Evolutionary conservation across 2,797 vertebrate genomes (phyloP).

Genomic region (Schizothorax lantsangensis): DNA sequence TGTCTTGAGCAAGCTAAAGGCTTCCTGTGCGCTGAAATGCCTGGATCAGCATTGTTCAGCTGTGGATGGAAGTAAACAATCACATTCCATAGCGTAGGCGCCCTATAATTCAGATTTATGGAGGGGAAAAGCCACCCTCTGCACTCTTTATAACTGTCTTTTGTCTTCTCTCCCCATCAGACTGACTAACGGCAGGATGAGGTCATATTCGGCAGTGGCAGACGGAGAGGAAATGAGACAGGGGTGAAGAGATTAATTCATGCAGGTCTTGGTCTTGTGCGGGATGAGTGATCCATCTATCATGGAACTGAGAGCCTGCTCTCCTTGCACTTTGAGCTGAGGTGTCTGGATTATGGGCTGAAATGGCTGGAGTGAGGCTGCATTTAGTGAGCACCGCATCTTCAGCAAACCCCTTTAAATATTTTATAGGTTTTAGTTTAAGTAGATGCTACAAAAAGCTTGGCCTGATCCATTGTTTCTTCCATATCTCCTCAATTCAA

Average conservation of each 20-base stretch:
- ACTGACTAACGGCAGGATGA: constrained; percentile 39
- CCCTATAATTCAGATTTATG: constrained; percentile 40
- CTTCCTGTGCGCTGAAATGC: constrained; percentile 12
- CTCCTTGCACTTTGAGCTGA: constrained; percentile 6
- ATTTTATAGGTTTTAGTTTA: constrained; percentile 32
- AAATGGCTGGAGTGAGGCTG: constrained; percentile 7
- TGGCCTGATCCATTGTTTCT: constrained; percentile 6
- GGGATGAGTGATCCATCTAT: constrained; percentile 48
- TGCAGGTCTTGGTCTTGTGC: constrained; percentile 41
- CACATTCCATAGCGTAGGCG: not conserved
- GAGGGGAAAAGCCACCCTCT: constrained; percentile 8
- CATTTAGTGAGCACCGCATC: constrained; percentile 25
- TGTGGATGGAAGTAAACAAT: constrained; percentile 20
- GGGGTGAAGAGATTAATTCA: constrained; percentile 51
- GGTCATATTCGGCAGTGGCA: constrained; percentile 40
- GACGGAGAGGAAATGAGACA: constrained; percentile 33
- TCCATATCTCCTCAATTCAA: not conserved
- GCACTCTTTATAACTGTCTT: constrained; percentile 36
- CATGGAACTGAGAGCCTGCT: constrained; percentile 24
- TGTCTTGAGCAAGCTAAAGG: constrained; percentile 23
- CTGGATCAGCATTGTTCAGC: constrained; percentile 38
- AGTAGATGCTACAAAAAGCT: constrained; percentile 18
- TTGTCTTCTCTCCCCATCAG: constrained; percentile 21
- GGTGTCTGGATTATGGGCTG: constrained; percentile 23
- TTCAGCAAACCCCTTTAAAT: constrained; percentile 13